Evolutionary conservation across 1,140 invertebrate species (phyloP), one percentile per base, ranked within the genome.

Genomic region (Thaumetopoea pityocampa): DNA sequence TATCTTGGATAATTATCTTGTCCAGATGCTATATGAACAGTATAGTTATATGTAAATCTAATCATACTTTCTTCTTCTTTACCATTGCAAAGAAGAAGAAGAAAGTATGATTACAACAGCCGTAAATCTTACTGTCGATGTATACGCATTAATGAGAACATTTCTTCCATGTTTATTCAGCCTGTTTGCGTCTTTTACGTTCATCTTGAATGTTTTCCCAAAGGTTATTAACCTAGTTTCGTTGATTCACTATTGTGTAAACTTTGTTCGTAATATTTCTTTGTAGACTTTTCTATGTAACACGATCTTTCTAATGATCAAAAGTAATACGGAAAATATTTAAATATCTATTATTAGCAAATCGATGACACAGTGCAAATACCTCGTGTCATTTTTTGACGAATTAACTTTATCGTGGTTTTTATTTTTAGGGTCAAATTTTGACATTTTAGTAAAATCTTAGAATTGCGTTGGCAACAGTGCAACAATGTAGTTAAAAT

Each of bases 151-250:
- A 24, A 27, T 37, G 18, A 23, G 17, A 29, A 28, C 53, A 61
- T 46, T 57, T 56, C 67, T 59, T 51, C 53, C 26, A 32, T 73
- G 63, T 76, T 68, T 74, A 57, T 45, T 57, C 57, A 68, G 59
- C 40, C 47, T 63, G 64, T 67, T 72, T 67, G 51, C 43, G 62
- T 34, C 19, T 33, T 14, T 42, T 52, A 55, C 59, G 46, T 52
- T 36, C 36, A 19, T 26, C 38, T 53, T 33, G 23, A 57, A 37
- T 58, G 53, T 51, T 50, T 59, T 65, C 48, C 52, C 43, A 56
- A 53, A 76, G 72, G 73, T 77, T 72, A 67, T 67, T 72, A 67
- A 70, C 73, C 69, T 51, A 80, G 56, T 81, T 78, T 63, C 49
- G 47, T 46, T 36, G 34, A 53, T 60, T 40, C 51, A 60, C 53